Percentiles rank a stretch among this genome's conserved stretches.
phyloP scores from a whole-genome alignment of 2,888 invertebrate genomes.

The Phorcus lineatus region DNA sequence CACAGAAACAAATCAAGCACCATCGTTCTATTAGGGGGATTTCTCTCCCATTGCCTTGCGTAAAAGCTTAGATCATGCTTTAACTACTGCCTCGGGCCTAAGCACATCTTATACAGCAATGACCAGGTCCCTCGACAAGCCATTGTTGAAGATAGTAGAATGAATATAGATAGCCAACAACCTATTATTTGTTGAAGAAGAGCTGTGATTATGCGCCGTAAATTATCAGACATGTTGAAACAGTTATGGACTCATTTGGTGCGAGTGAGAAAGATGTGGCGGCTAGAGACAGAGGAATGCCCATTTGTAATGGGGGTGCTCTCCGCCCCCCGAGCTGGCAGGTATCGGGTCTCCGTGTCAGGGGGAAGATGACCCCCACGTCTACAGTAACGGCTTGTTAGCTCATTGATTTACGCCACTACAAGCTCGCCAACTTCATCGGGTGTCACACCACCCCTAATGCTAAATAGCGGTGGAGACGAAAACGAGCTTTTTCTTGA shows the following conservation, averaged over 20 bases:
- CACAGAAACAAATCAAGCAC: neutral
- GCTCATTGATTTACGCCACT: neutral
- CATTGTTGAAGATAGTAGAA: neutral
- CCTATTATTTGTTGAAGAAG: neutral
- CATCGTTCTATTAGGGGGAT: neutral
- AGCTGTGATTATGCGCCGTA: constrained; percentile 10
- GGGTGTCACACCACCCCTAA: neutral
- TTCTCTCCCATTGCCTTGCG: neutral
- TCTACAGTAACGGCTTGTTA: constrained; percentile 8
- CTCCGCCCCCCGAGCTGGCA: neutral
- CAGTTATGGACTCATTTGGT: neutral
- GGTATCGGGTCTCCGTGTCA: constrained; percentile 7
- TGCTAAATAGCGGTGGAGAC: no score
- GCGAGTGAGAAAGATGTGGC: constrained; percentile 1
- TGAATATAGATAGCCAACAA: neutral
- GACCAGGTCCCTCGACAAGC: neutral
- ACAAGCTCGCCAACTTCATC: neutral
- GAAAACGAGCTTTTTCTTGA: no score
- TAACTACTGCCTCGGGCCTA: constrained; percentile 1
- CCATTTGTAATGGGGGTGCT: neutral
- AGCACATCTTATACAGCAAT: neutral
- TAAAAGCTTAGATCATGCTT: constrained; percentile 10
- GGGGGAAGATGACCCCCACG: neutral
- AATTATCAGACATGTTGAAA: constrained; percentile 10
- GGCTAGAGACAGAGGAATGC: neutral